A percentile compares a stretch with the other conserved stretches of the same genome.
Evolutionary conservation across 2,797 vertebrate species (phyloP).

Genomic region (Falco concolor): DNA sequence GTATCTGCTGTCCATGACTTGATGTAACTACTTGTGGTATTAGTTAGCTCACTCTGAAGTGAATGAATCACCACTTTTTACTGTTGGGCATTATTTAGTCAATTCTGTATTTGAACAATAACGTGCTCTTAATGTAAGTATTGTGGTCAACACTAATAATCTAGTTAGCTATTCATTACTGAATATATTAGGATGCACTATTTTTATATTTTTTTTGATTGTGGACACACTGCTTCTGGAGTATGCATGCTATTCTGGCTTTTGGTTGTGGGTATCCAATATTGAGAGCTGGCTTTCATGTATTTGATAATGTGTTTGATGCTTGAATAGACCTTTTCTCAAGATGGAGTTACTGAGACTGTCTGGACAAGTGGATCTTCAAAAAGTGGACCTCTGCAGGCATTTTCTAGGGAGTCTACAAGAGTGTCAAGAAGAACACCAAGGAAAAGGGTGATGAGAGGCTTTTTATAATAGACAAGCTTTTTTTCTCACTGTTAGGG

Average conservation of each 20-base stretch:
- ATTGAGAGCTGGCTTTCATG: conserved; percentile 58
- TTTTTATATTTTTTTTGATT: neutral
- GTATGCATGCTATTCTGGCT: conserved; percentile 40
- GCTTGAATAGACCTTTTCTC: conserved; percentile 77
- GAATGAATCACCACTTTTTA: neutral
- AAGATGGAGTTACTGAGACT: conserved; percentile 76
- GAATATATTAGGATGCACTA: neutral
- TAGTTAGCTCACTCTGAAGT: neutral
- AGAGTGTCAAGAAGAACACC: conserved; percentile 79
- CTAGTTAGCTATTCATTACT: neutral
- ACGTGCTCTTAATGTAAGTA: neutral
- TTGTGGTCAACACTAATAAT: neutral
- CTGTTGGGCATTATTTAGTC: neutral
- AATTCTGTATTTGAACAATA: neutral
- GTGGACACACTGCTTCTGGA: neutral
- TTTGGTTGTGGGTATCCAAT: conserved; percentile 40
- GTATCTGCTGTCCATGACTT: neutral
- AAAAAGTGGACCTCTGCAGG: conserved; percentile 79
- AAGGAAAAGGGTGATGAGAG: conserved; percentile 82
- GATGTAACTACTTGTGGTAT: neutral
- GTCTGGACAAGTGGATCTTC: conserved; percentile 79
- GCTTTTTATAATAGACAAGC: conserved; percentile 68
- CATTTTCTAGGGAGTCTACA: conserved; percentile 79
- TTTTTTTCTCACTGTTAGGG: conserved; percentile 51
- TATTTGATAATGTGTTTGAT: conserved; percentile 73